phyloP scores from a whole-genome alignment of 2,888 invertebrate genomes.

The Lycocerus yunnanus region DNA sequence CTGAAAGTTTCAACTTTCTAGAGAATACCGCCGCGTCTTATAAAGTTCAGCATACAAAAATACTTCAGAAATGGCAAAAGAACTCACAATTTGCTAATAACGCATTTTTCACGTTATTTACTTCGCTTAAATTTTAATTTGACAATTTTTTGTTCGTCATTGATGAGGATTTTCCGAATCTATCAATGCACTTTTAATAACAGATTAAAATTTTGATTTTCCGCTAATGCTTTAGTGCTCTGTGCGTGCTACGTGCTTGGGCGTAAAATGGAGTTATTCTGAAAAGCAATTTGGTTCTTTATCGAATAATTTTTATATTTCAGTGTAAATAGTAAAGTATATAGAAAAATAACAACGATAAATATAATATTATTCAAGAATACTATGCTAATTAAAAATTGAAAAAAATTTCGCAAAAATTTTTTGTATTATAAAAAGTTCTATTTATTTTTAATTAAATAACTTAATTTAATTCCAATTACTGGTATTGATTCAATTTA shows the following conservation, averaged over 20 bases:
- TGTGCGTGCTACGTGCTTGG: not conserved
- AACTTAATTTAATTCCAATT: not conserved
- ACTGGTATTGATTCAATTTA: not conserved
- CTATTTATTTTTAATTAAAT: not conserved
- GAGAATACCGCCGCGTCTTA: not conserved
- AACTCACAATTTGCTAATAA: not conserved
- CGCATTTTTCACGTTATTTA: not conserved
- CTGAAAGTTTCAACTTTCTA: constrained; percentile 11
- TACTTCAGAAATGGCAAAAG: not conserved
- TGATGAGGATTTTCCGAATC: not conserved
- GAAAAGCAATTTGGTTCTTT: not conserved
- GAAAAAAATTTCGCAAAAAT: too few species aligned
- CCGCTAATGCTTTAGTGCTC: not conserved
- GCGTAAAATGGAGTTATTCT: not conserved
- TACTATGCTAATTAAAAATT: too few species aligned
- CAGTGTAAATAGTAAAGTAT: not conserved
- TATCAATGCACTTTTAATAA: not conserved
- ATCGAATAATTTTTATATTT: not conserved
- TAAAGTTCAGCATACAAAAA: not conserved
- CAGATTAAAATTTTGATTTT: not conserved
- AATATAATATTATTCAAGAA: not conserved
- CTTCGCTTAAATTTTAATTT: not conserved
- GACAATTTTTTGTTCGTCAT: not conserved
- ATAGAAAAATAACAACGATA: not conserved
- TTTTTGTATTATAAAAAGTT: too few species aligned